phyloP scores from a whole-genome alignment of 2,888 invertebrate genomes.

The Merodon equestris region DNA sequence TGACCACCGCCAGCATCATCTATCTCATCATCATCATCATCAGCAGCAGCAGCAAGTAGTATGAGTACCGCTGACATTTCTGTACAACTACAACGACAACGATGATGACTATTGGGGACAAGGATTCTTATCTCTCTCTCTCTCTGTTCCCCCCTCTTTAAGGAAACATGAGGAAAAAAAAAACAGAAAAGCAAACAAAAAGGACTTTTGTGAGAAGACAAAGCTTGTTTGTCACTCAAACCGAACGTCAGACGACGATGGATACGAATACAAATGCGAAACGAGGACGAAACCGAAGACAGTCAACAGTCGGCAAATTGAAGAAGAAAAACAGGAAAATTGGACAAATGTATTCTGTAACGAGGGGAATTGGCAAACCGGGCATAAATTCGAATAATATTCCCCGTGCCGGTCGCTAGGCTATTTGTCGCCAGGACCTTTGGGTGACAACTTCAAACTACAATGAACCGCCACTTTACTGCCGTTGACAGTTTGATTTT shows the following conservation, averaged over 20 bases:
- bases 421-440: neutral
- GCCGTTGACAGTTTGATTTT: conserved; percentile 35
- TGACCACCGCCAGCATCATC: conserved; percentile 38
- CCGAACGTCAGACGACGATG: conserved; percentile 2
- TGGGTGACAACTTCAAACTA: conserved; percentile 30
- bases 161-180: no score
- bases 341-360: conserved; percentile 52
- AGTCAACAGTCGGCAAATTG: neutral
- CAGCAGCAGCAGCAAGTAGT: conserved; percentile 7
- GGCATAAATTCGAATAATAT: conserved; percentile 52
- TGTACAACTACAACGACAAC: no score
- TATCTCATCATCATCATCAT: conserved; percentile 10
- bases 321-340: conserved; percentile 6
- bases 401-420: conserved; percentile 3
- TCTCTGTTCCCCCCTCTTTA: no score
- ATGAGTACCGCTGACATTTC: conserved; percentile 19
- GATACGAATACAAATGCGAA: neutral
- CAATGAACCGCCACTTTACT: conserved; percentile 51
- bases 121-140: conserved; percentile 5
- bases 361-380: conserved; percentile 21
- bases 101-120: conserved; percentile 2
- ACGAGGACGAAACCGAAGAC: neutral
- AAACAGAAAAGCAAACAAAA: neutral
- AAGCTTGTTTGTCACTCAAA: conserved; percentile 51
- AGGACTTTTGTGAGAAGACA: conserved; percentile 42